Evolutionary conservation across 2,113 vertebrate species (phyloP).

Genomic region (Osmerus eperlanus): DNA sequence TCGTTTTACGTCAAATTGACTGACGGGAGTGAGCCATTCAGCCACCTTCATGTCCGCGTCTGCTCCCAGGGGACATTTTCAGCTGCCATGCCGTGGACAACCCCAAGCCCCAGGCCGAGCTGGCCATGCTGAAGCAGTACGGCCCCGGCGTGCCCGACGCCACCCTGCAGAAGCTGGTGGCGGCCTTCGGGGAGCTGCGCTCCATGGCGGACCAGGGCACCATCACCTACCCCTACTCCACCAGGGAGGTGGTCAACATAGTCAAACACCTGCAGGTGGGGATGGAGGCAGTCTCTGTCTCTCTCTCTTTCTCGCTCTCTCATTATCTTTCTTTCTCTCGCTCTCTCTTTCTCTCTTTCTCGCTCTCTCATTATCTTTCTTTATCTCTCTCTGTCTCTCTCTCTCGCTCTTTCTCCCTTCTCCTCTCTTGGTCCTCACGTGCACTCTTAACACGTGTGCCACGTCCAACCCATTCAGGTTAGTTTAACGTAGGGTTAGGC

Average conservation of each 20-base stretch:
- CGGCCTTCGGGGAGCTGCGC: conserved; percentile 92
- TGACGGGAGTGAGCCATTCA: no score
- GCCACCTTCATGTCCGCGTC: not conserved
- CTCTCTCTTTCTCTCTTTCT: no score
- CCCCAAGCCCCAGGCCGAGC: conserved; percentile 86
- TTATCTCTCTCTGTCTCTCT: no score
- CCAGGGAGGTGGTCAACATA: conserved; percentile 95
- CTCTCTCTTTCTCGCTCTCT: no score
- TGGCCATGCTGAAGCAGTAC: conserved; percentile 91
- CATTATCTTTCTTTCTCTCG: no score
- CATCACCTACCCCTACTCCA: conserved; percentile 97
- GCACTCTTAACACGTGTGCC: no score
- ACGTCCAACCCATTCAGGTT: no score
- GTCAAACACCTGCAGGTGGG: conserved; percentile 95
- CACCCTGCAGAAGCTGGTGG: conserved; percentile 85
- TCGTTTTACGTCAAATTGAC: no score
- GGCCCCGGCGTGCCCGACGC: conserved; percentile 85
- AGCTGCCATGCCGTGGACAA: conserved; percentile 98
- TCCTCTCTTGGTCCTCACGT: no score
- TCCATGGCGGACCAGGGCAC: conserved; percentile 92
- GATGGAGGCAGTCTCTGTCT: conserved; percentile 43
- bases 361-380: no score
- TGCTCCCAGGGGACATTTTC: conserved; percentile 88
- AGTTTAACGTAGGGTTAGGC: no score
- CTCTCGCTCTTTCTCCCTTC: not conserved